These are phyloP conservation scores for Cotesia glomerata DNA, from an alignment of 1,140 invertebrate genomes.

Conservation along the genomic window DNA sequence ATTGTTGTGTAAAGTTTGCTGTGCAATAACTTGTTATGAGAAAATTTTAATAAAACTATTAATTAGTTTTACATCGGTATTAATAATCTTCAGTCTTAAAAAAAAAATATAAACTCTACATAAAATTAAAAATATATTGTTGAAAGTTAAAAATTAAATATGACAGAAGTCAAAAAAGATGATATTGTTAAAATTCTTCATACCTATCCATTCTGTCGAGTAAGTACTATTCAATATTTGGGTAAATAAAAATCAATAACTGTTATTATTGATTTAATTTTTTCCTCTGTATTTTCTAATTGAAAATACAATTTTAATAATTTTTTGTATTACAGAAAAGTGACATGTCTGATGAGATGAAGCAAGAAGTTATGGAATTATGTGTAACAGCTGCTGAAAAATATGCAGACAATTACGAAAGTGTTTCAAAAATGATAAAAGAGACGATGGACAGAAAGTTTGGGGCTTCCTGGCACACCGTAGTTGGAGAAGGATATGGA, in stretches of 20 bases:
- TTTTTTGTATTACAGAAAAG: slow-evolving; percentile 69
- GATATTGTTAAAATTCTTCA: slow-evolving; percentile 59
- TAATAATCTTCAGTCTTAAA: too few species aligned
- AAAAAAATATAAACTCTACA: too few species aligned
- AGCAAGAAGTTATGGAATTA: slow-evolving; percentile 87
- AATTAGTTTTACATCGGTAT: too few species aligned
- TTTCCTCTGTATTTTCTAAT: neutral
- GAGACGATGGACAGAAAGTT: slow-evolving; percentile 96
- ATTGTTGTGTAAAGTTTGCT: too few species aligned
- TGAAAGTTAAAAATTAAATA: slow-evolving; percentile 29
- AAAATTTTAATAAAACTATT: too few species aligned
- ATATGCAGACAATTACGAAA: slow-evolving; percentile 77
- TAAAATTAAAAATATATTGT: too few species aligned
- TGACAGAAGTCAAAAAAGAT: slow-evolving; percentile 60
- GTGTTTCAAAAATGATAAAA: slow-evolving; percentile 88
- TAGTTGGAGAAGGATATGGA: slow-evolving; percentile 93
- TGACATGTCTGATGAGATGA: slow-evolving; percentile 94
- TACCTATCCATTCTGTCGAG: slow-evolving; percentile 58
- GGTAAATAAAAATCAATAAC: slow-evolving; percentile 1
- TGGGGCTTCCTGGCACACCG: slow-evolving; percentile 91
- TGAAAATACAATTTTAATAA: neutral
- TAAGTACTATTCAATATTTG: slow-evolving; percentile 40
- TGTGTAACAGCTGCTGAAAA: slow-evolving; percentile 94
- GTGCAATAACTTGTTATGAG: too few species aligned
- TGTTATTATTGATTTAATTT: neutral